phyloP scores from a whole-genome alignment of 2,888 invertebrate species.

The Isotomurus palustris region DNA sequence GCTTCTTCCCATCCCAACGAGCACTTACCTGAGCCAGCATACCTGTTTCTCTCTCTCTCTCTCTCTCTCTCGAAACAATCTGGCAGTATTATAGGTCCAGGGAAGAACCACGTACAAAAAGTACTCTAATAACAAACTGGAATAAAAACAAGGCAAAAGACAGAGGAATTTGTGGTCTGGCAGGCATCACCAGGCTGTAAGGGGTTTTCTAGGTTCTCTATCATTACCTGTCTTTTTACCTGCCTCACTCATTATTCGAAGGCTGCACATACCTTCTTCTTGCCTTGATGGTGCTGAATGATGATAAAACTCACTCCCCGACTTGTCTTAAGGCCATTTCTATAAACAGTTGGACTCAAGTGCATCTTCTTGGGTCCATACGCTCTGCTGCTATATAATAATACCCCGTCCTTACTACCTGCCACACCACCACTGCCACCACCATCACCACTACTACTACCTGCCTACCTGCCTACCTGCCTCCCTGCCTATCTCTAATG shows the following conservation, averaged over 20 bases:
- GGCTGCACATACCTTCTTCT: slow-evolving; percentile 15
- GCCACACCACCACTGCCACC: background rate
- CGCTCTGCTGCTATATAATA: no score
- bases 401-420: background rate
- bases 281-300: slow-evolving; percentile 7
- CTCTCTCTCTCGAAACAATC: background rate
- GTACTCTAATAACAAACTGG: slow-evolving; percentile 18
- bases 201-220: slow-evolving; percentile 15
- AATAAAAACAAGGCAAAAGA: slow-evolving; percentile 18
- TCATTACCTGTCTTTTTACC: slow-evolving; percentile 19
- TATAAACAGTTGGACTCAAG: slow-evolving; percentile 10
- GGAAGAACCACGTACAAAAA: slow-evolving; percentile 2
- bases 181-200: slow-evolving; percentile 1
- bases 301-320: slow-evolving; percentile 17
- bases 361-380: background rate
- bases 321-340: slow-evolving; percentile 15
- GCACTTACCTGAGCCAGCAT: background rate
- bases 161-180: slow-evolving; percentile 17
- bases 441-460: background rate
- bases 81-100: background rate
- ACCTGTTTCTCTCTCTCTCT: background rate
- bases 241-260: slow-evolving; percentile 14
- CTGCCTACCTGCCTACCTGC: no score
- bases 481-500: background rate
- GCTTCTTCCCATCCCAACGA: slow-evolving; percentile 1